A percentile compares a stretch with the other conserved stretches of the same genome.
These are phyloP conservation scores for Euschistus heros DNA, from an alignment of 1,140 invertebrate genomes.

Conservation along the genomic window DNA sequence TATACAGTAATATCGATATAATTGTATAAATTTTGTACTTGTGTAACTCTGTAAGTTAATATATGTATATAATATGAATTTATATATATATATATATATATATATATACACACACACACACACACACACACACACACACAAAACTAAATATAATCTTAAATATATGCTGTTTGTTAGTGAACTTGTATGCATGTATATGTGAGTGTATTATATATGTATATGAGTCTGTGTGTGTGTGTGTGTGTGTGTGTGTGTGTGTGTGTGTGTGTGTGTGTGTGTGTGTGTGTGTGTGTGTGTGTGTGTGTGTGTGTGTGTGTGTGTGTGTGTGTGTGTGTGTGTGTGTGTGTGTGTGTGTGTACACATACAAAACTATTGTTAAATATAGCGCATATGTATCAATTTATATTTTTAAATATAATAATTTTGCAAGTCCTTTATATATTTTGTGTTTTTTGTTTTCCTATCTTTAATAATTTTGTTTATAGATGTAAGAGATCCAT, in stretches of 20 bases:
- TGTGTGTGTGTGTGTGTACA: neutral
- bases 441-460: neutral
- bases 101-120: no score
- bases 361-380: neutral
- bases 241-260: neutral
- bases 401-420: slow-evolving; percentile 8
- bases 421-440: slow-evolving; percentile 8
- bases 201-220: no score
- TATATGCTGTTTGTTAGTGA: no score
- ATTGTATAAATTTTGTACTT: neutral
- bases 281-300: neutral
- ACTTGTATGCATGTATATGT: no score
- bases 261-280: neutral
- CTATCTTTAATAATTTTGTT: no score
- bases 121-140: no score
- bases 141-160: no score
- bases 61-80: neutral
- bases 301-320: neutral
- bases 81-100: neutral
- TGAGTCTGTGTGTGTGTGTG: neutral
- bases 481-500: no score
- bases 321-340: neutral
- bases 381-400: slow-evolving; percentile 2
- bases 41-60: neutral
- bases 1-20: neutral